Conservation (phyloP, 2,888 invertebrate species). For the Morpho achilles region DNA sequence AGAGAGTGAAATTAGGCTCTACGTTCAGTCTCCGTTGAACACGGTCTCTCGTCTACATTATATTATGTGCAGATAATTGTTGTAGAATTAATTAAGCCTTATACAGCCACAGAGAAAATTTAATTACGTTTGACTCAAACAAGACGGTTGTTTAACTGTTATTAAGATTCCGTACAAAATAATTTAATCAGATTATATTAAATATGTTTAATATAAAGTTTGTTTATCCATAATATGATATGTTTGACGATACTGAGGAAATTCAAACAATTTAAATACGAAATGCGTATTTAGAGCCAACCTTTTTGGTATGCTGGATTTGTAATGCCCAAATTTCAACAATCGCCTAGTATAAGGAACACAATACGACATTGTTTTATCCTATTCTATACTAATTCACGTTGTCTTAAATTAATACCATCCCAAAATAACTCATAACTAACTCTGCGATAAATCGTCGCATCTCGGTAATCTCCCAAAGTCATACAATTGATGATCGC, state of each 20-base stretch:
- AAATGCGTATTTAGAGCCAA: no score
- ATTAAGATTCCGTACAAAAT: neutral
- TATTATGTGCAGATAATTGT: slow-evolving; percentile 21
- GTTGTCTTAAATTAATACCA: slow-evolving; percentile 13
- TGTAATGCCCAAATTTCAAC: no score
- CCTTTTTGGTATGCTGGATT: no score
- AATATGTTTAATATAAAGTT: neutral
- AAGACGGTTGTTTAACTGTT: slow-evolving; percentile 9
- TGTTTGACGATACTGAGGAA: neutral
- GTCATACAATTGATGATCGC: slow-evolving; percentile 56
- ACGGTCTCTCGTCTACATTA: slow-evolving; percentile 16
- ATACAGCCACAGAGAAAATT: slow-evolving; percentile 17
- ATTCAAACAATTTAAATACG: no score
- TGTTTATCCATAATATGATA: neutral
- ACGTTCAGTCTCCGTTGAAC: slow-evolving; percentile 18
- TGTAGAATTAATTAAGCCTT: slow-evolving; percentile 21
- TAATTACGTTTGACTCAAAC: slow-evolving; percentile 22
- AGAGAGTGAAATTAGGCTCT: slow-evolving; percentile 31
- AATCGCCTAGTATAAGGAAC: neutral
- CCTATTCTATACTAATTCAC: neutral
- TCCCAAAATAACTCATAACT: slow-evolving; percentile 35
- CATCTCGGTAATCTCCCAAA: slow-evolving; percentile 38
- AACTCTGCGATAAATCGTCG: slow-evolving; percentile 54
- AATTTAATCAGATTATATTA: slow-evolving; percentile 2
- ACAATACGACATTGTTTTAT: neutral